Percentiles rank a stretch among this genome's conserved stretches.
Evolutionary conservation across 2,113 vertebrate genomes (phyloP).

Genomic region (Globicephala melas): DNA sequence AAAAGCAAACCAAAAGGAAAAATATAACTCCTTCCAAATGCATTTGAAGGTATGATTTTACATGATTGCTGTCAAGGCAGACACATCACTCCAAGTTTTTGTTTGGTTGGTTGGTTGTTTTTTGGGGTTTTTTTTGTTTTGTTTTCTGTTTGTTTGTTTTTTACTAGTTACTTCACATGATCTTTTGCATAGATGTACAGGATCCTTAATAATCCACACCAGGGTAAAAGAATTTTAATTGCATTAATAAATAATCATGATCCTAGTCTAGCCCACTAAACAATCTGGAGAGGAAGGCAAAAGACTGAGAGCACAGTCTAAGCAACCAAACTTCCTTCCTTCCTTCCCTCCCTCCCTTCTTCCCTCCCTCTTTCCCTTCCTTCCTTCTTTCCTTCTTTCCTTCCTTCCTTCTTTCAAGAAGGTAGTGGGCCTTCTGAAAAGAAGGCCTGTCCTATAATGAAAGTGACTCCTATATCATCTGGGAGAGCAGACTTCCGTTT

Average conservation of each 20-base stretch:
- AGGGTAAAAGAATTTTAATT: not conserved
- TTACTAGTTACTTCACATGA: not conserved
- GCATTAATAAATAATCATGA: not conserved
- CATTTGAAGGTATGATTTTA: not conserved
- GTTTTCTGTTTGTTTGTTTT: too few relatives aligned
- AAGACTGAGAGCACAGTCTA: not conserved
- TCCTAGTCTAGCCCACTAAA: not conserved
- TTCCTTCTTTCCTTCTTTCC: not conserved
- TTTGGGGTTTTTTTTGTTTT: not conserved
- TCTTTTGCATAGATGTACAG: not conserved
- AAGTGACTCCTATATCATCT: not conserved
- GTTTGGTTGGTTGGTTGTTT: too few relatives aligned
- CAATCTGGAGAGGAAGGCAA: not conserved
- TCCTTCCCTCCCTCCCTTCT: fast-evolving
- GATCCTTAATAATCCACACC: not conserved
- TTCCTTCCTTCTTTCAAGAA: not conserved
- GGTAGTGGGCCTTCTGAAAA: not conserved
- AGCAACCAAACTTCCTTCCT: not conserved
- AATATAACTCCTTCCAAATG: not conserved
- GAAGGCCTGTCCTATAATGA: not conserved
- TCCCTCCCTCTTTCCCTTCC: not conserved
- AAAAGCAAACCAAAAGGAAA: not conserved
- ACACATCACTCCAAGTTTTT: not conserved
- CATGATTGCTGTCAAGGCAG: not conserved
- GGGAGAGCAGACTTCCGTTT: not conserved